Conservation (phyloP, 2,113 vertebrate species). For the Plecotus auritus region DNA sequence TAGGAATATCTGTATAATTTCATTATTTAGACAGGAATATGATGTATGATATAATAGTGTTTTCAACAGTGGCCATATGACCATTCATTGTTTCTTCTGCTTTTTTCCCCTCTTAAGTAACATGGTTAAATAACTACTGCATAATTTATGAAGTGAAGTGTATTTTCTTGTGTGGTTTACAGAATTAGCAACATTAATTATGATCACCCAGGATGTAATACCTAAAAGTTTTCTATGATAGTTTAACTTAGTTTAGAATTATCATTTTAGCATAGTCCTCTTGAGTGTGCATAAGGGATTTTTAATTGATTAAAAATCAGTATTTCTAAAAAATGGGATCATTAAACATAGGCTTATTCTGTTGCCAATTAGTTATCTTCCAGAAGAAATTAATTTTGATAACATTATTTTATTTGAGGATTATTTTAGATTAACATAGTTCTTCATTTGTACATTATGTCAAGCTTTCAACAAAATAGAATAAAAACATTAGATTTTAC, state of each 20-base stretch:
- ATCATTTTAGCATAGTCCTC: not conserved
- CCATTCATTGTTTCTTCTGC: not conserved
- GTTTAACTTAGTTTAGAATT: conserved; percentile 39
- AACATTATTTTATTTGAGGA: conserved; percentile 29
- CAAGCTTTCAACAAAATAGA: conserved; percentile 25
- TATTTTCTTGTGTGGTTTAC: conserved; percentile 1
- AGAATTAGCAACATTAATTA: not conserved
- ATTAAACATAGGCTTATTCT: not conserved
- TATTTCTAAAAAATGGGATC: not conserved
- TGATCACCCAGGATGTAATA: not conserved
- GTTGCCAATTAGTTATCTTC: not conserved
- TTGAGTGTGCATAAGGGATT: not conserved
- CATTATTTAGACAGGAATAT: conserved; percentile 23
- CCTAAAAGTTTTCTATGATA: not conserved
- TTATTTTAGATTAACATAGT: not conserved
- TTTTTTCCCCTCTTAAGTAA: not conserved
- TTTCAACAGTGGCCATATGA: not conserved
- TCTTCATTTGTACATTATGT: not conserved
- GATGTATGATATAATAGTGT: not conserved
- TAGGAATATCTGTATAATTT: not conserved
- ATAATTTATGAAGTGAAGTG: conserved; percentile 20
- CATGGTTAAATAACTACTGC: not conserved
- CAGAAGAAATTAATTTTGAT: conserved; percentile 18
- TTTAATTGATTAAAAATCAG: not conserved
- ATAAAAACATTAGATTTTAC: not conserved